Base-by-base conservation (phyloP, 2,113 vertebrate species). In the Austrofundulus limnaeus region DNA sequence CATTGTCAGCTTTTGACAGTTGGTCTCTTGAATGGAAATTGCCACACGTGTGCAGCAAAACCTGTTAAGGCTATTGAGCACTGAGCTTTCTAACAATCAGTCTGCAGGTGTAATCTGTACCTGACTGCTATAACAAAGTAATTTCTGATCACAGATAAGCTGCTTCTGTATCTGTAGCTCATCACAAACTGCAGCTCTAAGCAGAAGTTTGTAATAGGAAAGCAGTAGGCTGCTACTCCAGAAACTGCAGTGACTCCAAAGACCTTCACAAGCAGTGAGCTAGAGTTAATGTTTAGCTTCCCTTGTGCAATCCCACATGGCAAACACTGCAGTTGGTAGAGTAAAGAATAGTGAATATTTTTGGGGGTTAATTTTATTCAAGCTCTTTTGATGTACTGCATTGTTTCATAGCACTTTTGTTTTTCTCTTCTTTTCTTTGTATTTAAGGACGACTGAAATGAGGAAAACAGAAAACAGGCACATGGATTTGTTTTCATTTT, bases 31-130 rank as follows among this genome's bases (percentile, higher is more conserved):
- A 7, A 38, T 34, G 31, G 53, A 28, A 23, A 39, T 64, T 72
- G 20, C 14, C 9, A 39, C 21, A 12, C 17, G 12, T 9, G 19
- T 39, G 53, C 37, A 48, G 1, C 17, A 39, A 25, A 43, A 58
- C 5, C 7, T 14, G 15, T 24, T 14, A 38, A 37, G 15, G 10
- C 19, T 61, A 17, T 14, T 21, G 49, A 75, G 28, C 37, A 25
- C 2, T 48, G 31, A 49, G 52, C 51, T 39, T 67, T 52, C 19
- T 52, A 55, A 52, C 48, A n/a, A 56, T 63, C 25, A 66, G 51
- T 64, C 43, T 11, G 13, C 17, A 21, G 37, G 38, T 47, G 38
- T 48, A 28, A 50, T 15, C 11, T 21, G 39, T n/a, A 19, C 19
- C 34, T 53, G 37, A 11, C 28, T 41, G 19, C 39, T 50, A 2